Base-by-base conservation (phyloP, 2,888 invertebrate genomes). In the Sphinx pinastri region DNA sequence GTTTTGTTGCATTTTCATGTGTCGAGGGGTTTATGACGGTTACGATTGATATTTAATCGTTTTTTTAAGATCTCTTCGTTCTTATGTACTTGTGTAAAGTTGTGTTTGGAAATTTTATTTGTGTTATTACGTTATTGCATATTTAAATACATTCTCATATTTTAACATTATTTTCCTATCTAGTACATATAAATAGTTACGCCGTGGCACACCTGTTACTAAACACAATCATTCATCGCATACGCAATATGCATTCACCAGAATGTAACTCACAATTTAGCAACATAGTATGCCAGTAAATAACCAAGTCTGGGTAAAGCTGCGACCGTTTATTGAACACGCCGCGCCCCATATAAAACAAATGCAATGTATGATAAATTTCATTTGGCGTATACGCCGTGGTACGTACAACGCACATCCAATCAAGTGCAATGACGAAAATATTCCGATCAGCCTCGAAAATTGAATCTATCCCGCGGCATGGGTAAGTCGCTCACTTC, bases 351-450 rank as follows among this genome's bases (percentile, higher is more conserved):
- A 55, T 2, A 59, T 72, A 66, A 73, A 74, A 74, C 69, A 76
- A 76, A 76, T 69, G 51, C 74, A 71, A 67, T 73, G 12, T 31
- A 76, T 49, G 68, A 71, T 52, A 58, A 68, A 69, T 71, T 69
- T 68, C 69, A 70, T 68, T 70, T 76, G 58, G 19, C 58, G 31
- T 57, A 68, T 57, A 13, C 25, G 45, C 8, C 54, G 38, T 13
- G 71, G 70, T 58, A 49, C 66, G 31, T 31, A 38, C 58, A 19
- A 63, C 70, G 12, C 52, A 60, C 75, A 67, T 70, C 55, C 49
- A 49, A 66, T 70, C 67, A 58, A 68, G 45, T 55, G 55, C 54
- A 57, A 68, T 57, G 57, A 68, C 57, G 45, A 68, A 19, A 68
- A 68, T 57, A 68, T 68, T 68, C 68, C 19, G 16, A 45, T 45